Conservation (phyloP, 1,140 invertebrate species). For the Leptinotarsa lineolata region DNA sequence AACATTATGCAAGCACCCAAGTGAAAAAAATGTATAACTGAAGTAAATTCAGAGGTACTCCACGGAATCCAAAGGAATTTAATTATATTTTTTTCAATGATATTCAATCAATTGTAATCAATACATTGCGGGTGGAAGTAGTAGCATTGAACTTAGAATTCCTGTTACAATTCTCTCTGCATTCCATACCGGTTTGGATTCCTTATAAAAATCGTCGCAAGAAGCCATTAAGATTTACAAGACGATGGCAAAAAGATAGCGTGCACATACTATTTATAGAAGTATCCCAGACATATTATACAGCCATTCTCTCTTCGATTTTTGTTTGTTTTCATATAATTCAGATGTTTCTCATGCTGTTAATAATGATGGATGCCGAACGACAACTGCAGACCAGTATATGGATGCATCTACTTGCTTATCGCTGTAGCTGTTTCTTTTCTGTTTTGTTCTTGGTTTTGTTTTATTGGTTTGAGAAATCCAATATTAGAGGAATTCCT, state of each 20-base stretch:
- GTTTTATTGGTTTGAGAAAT: too few relatives aligned
- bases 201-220: not conserved
- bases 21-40: too few relatives aligned
- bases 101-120: too few relatives aligned
- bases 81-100: too few relatives aligned
- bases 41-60: too few relatives aligned
- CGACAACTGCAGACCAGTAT: not conserved
- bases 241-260: not conserved
- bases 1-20: too few relatives aligned
- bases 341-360: slow-evolving; percentile 6
- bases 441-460: too few relatives aligned
- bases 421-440: too few relatives aligned
- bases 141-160: not conserved
- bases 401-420: not conserved
- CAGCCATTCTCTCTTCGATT: not conserved
- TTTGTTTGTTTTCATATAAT: slow-evolving; percentile 3
- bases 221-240: not conserved
- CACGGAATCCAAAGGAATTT: too few relatives aligned
- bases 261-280: slow-evolving; percentile 6
- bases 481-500: too few relatives aligned
- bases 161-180: not conserved
- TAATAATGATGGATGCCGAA: slow-evolving; percentile 1
- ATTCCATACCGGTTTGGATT: slow-evolving; percentile 2
- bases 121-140: too few relatives aligned
- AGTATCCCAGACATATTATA: slow-evolving; percentile 6